Evolutionary conservation across 2,113 vertebrate species (phyloP).

Genomic region (Acinonyx jubatus): DNA sequence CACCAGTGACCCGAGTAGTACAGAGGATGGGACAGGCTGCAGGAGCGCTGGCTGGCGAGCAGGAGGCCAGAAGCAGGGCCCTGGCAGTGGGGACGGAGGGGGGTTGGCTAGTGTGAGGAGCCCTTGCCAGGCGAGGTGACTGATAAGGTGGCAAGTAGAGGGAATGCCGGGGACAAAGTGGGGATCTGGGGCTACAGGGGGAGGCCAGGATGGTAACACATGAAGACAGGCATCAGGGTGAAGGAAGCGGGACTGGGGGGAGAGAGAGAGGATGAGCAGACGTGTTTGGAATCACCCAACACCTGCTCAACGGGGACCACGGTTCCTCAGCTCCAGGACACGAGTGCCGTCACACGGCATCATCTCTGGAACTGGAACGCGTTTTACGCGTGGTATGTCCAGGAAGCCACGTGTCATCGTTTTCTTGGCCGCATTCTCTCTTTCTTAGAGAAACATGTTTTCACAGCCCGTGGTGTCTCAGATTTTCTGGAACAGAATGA

Average conservation of each 20-base stretch:
- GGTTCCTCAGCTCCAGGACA: background rate
- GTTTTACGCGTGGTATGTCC: background rate
- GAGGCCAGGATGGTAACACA: background rate
- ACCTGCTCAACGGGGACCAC: background rate
- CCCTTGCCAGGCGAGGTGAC: too few relatives aligned
- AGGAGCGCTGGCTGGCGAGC: fast-evolving
- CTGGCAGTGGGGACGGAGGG: fast-evolving
- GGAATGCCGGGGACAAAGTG: background rate
- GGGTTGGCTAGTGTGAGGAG: background rate
- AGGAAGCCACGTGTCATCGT: background rate
- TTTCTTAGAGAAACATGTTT: background rate
- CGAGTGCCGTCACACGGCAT: background rate
- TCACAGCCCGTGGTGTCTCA: background rate
- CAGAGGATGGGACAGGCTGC: background rate
- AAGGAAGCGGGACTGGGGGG: background rate
- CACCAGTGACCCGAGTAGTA: fast-evolving
- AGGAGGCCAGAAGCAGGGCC: background rate
- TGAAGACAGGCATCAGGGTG: background rate
- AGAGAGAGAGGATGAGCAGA: background rate
- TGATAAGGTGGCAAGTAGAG: background rate
- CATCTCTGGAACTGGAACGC: background rate
- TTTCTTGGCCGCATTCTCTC: background rate
- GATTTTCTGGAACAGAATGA: background rate
- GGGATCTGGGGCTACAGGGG: too few relatives aligned
- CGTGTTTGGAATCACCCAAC: fast-evolving